These are phyloP conservation scores for Drosophila putrida DNA, from an alignment of 2,888 invertebrate genomes.

Conservation along the genomic window DNA sequence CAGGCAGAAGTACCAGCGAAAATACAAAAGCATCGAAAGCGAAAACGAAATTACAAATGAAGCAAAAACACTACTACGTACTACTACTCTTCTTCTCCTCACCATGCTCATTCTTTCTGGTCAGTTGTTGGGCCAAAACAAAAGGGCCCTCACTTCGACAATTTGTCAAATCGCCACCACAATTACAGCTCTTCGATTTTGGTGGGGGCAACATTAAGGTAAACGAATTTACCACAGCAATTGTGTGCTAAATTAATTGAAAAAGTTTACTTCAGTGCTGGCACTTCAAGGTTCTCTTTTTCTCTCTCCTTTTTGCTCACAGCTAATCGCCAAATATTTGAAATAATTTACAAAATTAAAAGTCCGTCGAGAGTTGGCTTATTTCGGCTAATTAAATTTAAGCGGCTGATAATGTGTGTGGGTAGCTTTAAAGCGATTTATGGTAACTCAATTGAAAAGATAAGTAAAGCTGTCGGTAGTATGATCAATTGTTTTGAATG, in stretches of 20 bases:
- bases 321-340: constrained; percentile 74
- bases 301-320: background rate
- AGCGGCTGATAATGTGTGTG: constrained; percentile 16
- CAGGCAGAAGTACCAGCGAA: constrained; percentile 1
- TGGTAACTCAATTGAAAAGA: background rate
- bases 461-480: background rate
- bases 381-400: constrained; percentile 49
- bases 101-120: constrained; percentile 3
- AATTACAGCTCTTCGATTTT: constrained; percentile 60
- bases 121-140: constrained; percentile 47
- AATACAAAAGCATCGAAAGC: constrained; percentile 30
- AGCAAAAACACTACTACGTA: constrained; percentile 16
- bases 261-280: constrained; percentile 66
- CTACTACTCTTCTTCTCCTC: background rate
- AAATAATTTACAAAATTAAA: constrained; percentile 68
- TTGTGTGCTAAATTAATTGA: constrained; percentile 73
- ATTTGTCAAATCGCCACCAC: constrained; percentile 80
- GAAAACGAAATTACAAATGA: constrained; percentile 63
- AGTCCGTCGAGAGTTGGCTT: constrained; percentile 40
- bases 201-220: constrained; percentile 52
- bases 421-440: background rate
- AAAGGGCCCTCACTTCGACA: constrained; percentile 66
- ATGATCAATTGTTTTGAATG: too few species aligned
- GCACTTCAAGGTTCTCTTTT: background rate
- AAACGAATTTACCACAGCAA: constrained; percentile 60